These are phyloP conservation scores for Dynastes grantii DNA, from an alignment of 2,888 invertebrate genomes.

Conservation along the genomic window DNA sequence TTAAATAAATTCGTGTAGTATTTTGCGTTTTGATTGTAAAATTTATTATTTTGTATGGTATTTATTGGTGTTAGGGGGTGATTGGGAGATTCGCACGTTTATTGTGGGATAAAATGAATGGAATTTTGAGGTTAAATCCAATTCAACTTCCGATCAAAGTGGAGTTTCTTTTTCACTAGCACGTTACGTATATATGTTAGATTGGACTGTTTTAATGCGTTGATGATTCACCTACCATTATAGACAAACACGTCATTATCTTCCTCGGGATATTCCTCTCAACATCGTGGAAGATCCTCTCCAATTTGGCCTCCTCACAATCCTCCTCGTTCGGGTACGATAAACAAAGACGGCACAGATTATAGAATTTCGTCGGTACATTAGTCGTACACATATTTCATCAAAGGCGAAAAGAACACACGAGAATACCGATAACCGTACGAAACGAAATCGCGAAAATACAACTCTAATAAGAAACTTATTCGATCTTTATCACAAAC, in stretches of 20 bases:
- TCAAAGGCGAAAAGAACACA: conserved; percentile 65
- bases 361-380: conserved; percentile 93
- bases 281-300: conserved; percentile 75
- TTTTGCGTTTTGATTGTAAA: too few species aligned
- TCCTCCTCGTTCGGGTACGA: conserved; percentile 71
- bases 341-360: conserved; percentile 95
- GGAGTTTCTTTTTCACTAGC: neutral
- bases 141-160: neutral
- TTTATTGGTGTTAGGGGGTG: too few species aligned
- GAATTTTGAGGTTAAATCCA: conserved; percentile 16
- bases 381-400: conserved; percentile 79
- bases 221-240: conserved; percentile 79
- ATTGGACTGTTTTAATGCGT: neutral
- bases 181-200: too few species aligned
- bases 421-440: conserved; percentile 62
- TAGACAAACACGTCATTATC: conserved; percentile 85
- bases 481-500: conserved; percentile 61
- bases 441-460: conserved; percentile 53
- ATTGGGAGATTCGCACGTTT: too few species aligned
- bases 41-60: too few species aligned
- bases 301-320: conserved; percentile 78
- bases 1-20: too few species aligned
- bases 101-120: too few species aligned
- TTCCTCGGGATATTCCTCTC: conserved; percentile 73
- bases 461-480: conserved; percentile 60